Base-by-base conservation (phyloP, 1,140 invertebrate genomes). In the Drosophila sulfurigaster region DNA sequence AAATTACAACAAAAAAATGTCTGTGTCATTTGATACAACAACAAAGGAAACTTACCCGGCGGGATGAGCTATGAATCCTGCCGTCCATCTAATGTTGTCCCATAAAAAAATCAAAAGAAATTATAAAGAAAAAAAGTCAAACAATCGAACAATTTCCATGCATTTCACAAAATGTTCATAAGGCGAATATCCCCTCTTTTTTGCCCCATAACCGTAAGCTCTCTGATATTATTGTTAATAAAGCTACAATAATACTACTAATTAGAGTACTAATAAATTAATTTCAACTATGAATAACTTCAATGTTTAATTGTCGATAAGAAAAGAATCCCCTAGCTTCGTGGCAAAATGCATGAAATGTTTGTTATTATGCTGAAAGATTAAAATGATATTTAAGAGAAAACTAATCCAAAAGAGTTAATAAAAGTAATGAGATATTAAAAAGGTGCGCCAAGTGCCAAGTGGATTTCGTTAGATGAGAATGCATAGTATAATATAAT, bases 101-200 rank as follows among this genome's bases (percentile, higher is more conserved):
- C 86, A 92, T 86, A 92, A 92, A 88, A 86, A 92, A 92, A 92
- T 91, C 64, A 92, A 92, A 92, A 92, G 91, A 92, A 92, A 92
- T 88, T 92, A 92, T 92, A 92, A 92, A 87, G 88, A 81, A 91
- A 81, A 20, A 78, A 51, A 79, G 82, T 89, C 85, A 86, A 91
- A 82, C 81, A 88, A 81, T 83, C 90, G 73, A 82, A 91, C 79
- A 80, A 64, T 82, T 71, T 85, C 78, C 89, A 91, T 89, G 87
- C 90, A 82, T 83, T 82, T 91, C 38, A 67, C 51, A 81, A 77
- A 77, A 67, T 82, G 11, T 54, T 54, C n/a, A 54, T 35, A 7
- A 54, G 45, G 45, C 48, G 54, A 64, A 57, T 56, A 49, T 35
- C 52, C 16, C 16, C 38, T 13, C 13, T 32, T 25, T 25, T 25